phyloP scores from a whole-genome alignment of 2,113 vertebrate genomes.

The Rousettus leschenaultii region DNA sequence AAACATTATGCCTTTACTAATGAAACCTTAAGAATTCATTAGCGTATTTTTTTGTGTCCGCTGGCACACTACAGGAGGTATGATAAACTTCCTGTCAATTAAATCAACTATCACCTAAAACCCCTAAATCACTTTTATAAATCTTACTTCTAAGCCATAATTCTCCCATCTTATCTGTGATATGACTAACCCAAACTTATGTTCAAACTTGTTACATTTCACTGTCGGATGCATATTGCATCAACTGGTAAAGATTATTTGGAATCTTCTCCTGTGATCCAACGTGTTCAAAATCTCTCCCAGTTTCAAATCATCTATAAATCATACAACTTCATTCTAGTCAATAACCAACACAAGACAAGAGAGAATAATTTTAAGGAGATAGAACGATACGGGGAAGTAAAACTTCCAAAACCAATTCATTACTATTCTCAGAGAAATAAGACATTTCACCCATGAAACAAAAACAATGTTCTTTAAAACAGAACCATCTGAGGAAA shows the following conservation, averaged over 20 bases:
- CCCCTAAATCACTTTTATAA: background rate
- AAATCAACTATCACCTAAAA: background rate
- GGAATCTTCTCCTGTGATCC: background rate
- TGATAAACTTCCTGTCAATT: background rate
- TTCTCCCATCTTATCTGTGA: background rate
- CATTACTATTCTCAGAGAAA: background rate
- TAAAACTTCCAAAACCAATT: background rate
- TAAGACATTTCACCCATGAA: background rate
- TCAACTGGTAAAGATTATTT: background rate
- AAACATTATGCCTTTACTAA: background rate
- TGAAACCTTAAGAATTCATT: background rate
- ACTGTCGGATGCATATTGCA: background rate
- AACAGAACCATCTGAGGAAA: background rate
- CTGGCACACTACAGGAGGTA: background rate
- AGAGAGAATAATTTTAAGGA: background rate
- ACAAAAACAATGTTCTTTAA: background rate
- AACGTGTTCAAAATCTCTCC: background rate
- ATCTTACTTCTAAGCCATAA: background rate
- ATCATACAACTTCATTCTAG: background rate
- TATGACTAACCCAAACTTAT: background rate
- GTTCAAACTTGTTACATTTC: too few relatives aligned
- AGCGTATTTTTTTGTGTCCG: background rate
- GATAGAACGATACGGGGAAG: background rate
- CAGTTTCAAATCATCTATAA: background rate
- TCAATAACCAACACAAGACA: background rate